Evolutionary conservation across 2,888 invertebrate species (phyloP), one percentile per base, ranked within the genome.

Genomic region (Oscheius onirici): DNA sequence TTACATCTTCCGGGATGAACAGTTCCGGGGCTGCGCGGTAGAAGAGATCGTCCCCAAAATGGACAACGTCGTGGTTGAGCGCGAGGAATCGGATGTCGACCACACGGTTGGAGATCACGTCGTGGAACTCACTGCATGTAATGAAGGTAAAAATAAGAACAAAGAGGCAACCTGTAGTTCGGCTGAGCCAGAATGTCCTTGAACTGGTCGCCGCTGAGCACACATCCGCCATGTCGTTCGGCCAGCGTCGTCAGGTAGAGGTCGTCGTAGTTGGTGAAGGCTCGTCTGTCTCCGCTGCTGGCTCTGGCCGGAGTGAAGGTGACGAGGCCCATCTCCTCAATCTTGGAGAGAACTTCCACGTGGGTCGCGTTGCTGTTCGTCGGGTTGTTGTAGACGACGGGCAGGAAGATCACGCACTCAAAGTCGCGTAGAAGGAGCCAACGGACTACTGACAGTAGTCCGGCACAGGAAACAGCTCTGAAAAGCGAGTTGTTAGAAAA

Each of bases 181-280:
- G 40, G 46, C 51, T 79, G 77, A 63, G 73, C 66, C 20, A 81
- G 73, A 67, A 83, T 81, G 71, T 83, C 83, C 63, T 81, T 77
- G 73, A 80, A 83, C 46, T 78, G 77, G 69, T 83, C 83, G 22
- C 82, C 79, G 40, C 79, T 79, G n/a, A 83, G 66, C 57, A 82
- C 78, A 51, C 73, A 72, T 22, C 83, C 83, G 11, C 81, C 83
- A 58, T 82, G 77, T 11, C 81, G 68, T 10, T 78, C 74, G 11
- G 83, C 82, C 67, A 80, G 73, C 61, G 74, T 74, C 24, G 76
- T 72, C 51, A 81, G 78, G 71, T 83, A 82, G 60, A 83, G 77
- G 69, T 83, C 83, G 66, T 83, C 83, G 66, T 83, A 83, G 73
- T 83, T 83, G 72, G 80, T 79, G 71, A 81, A 79, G n/a, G 81